Evolutionary conservation across 2,888 invertebrate species (phyloP).

Genomic region (Andrena marginata): DNA sequence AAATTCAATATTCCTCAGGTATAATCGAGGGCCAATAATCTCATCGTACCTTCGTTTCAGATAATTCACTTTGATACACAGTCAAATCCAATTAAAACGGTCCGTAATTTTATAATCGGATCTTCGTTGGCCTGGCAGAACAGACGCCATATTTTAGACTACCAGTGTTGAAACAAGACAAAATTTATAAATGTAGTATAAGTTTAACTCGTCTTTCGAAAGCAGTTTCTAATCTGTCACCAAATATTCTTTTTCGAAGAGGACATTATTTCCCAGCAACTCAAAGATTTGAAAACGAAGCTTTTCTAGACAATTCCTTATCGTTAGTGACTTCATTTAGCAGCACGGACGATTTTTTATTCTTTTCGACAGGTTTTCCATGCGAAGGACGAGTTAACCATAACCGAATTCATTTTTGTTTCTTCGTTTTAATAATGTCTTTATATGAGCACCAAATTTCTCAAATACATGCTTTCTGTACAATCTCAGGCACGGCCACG

Average conservation of each 20-base stretch:
- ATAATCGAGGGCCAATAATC: slow-evolving; percentile 41
- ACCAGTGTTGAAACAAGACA: too few species aligned
- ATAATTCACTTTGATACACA: slow-evolving; percentile 29
- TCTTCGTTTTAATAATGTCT: too few species aligned
- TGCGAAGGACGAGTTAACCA: not conserved
- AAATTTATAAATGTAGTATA: too few species aligned
- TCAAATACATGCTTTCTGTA: not conserved
- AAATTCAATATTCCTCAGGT: slow-evolving; percentile 17
- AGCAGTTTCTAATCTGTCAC: too few species aligned
- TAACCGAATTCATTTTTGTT: too few species aligned
- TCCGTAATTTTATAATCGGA: slow-evolving; percentile 27
- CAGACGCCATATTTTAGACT: not conserved
- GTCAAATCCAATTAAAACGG: slow-evolving; percentile 29
- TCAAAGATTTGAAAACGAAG: not conserved
- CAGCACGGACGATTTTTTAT: not conserved
- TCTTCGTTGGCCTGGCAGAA: slow-evolving; percentile 24
- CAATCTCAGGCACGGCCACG: not conserved
- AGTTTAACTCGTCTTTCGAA: too few species aligned
- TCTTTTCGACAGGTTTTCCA: not conserved
- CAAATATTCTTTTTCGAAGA: too few species aligned
- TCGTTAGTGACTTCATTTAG: not conserved
- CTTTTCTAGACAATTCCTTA: not conserved
- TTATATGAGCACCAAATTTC: not conserved
- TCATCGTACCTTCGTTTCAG: slow-evolving; percentile 6
- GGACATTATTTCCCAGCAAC: too few species aligned